Percentiles rank a stretch among this genome's conserved stretches.
Evolutionary conservation across 2,113 vertebrate genomes (phyloP).

Genomic region (Hemiscyllium ocellatum): DNA sequence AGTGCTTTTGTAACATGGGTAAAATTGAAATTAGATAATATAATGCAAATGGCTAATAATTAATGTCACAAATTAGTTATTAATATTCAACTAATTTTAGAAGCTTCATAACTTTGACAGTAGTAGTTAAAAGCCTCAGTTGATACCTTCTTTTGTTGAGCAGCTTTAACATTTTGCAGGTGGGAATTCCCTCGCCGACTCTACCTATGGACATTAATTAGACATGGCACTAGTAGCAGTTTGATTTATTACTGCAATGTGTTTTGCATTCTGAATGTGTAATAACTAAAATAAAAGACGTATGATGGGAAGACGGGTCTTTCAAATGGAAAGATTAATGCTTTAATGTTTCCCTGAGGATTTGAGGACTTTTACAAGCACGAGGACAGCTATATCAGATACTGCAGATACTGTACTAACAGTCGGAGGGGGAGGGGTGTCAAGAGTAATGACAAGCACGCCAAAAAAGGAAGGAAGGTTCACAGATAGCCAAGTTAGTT

Average conservation of each 20-base stretch:
- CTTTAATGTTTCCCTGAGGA: conserved; percentile 16
- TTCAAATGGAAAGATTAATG: conserved; percentile 36
- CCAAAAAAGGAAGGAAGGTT: conserved; percentile 30
- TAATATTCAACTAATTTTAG: neutral
- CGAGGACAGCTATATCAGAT: conserved; percentile 25
- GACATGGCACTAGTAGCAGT: conserved; percentile 25
- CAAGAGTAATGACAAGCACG: neutral
- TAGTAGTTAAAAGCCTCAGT: neutral
- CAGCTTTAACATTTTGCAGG: neutral
- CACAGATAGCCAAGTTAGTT: neutral
- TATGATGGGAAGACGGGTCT: conserved; percentile 32
- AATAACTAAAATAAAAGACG: conserved; percentile 23
- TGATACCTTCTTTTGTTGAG: neutral
- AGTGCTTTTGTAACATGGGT: neutral
- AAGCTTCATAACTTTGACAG: neutral
- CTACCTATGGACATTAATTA: conserved; percentile 28
- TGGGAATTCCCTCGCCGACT: neutral
- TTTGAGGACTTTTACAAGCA: neutral
- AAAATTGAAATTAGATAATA: neutral
- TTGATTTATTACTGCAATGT: conserved; percentile 37
- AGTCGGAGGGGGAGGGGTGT: neutral
- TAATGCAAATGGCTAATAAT: neutral
- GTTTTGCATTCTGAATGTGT: conserved; percentile 14
- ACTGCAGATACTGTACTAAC: neutral
- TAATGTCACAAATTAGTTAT: neutral